These are phyloP conservation scores for Steatocranus sp. DNA, from an alignment of 2,797 vertebrate species.

Conservation along the genomic window DNA sequence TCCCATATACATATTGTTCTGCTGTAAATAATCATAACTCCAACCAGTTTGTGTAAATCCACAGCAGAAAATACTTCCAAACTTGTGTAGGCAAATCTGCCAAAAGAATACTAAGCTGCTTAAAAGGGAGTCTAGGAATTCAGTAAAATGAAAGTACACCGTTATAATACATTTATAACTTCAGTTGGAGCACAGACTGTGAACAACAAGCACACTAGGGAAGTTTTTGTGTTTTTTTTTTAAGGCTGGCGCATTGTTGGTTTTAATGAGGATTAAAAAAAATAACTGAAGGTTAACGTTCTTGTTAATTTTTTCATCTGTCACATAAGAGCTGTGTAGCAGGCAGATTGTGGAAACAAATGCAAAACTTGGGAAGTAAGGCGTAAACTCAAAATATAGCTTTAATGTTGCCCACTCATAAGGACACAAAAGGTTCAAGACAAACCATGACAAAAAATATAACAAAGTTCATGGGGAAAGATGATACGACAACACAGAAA, in stretches of 20 bases:
- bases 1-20: neutral
- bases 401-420: neutral
- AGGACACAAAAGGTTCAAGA: neutral
- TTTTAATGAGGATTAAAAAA: neutral
- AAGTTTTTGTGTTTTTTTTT: fast-evolving
- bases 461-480: neutral
- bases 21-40: neutral
- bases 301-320: neutral
- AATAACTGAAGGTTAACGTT: neutral
- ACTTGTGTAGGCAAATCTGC: neutral
- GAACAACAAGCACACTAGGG: neutral
- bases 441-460: neutral
- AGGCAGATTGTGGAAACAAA: neutral
- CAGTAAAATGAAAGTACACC: neutral
- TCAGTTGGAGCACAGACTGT: neutral
- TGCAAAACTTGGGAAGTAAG: neutral
- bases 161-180: neutral
- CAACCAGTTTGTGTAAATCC: neutral
- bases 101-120: neutral
- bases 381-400: neutral
- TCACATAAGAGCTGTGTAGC: neutral
- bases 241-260: neutral
- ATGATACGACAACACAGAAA: neutral
- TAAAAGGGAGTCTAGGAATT: neutral
- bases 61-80: neutral